A percentile compares a stretch with the other conserved stretches of the same genome.
These are phyloP conservation scores for Heptranchias perlo DNA, from an alignment of 2,113 vertebrate species.

Conservation along the genomic window DNA sequence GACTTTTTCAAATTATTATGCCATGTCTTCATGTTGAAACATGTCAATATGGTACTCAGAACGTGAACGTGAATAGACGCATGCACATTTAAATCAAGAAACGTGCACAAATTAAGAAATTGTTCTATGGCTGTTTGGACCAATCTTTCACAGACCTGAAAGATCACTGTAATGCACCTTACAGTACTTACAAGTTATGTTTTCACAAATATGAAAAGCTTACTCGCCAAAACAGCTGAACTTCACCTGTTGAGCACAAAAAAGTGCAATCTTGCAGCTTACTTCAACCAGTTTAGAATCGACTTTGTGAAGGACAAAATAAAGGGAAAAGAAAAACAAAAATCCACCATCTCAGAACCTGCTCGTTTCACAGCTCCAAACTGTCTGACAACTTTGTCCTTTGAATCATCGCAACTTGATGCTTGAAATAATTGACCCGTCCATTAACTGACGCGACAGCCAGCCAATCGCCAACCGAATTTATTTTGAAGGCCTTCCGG, in stretches of 20 bases:
- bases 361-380: not conserved
- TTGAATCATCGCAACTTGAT: not conserved
- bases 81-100: not conserved
- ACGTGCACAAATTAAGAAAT: not conserved
- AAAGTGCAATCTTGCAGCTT: not conserved
- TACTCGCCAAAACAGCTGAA: not conserved
- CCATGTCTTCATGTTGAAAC: not conserved
- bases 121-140: not conserved
- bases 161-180: not conserved
- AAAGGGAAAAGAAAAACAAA: not conserved
- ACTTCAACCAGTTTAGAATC: not conserved
- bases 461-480: not conserved
- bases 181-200: not conserved
- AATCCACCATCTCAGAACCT: not conserved
- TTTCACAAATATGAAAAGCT: not conserved
- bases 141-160: not conserved
- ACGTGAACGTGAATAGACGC: not conserved
- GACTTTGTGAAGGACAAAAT: not conserved
- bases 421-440: too few relatives aligned
- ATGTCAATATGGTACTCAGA: not conserved
- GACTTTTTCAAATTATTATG: not conserved
- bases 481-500: not conserved
- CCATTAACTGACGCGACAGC: not conserved
- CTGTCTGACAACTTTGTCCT: slow-evolving; percentile 14
- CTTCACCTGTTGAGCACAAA: not conserved